Conservation (phyloP, 1,140 invertebrate species). For the Conus ventricosus region DNA sequence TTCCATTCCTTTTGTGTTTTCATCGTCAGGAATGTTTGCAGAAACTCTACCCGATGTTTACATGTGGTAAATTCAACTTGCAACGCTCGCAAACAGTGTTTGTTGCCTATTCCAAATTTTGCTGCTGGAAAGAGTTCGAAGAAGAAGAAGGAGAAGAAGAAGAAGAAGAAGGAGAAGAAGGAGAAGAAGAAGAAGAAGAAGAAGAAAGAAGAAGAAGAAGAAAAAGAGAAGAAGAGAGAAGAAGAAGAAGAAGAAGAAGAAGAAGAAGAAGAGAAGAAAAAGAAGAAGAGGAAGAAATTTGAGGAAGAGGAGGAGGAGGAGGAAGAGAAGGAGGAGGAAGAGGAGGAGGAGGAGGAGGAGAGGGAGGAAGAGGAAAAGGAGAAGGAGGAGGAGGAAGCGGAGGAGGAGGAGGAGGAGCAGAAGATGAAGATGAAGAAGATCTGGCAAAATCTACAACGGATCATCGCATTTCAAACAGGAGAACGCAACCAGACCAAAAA, state of each 20-base stretch:
- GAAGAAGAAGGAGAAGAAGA: background rate
- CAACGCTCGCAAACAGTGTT: no score
- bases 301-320: slow-evolving; percentile 42
- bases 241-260: slow-evolving; percentile 42
- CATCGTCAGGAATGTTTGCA: no score
- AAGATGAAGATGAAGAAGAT: background rate
- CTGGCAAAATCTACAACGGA: no score
- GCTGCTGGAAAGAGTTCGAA: no score
- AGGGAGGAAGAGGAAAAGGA: slow-evolving; percentile 15
- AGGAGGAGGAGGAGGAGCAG: slow-evolving; percentile 35
- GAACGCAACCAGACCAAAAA: no score
- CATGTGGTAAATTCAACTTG: no score
- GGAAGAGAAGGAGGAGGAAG: slow-evolving; percentile 28
- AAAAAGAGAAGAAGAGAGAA: no score
- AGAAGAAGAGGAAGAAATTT: slow-evolving; percentile 28
- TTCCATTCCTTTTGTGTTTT: no score
- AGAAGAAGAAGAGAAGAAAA: background rate
- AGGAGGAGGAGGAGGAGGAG: slow-evolving; percentile 40
- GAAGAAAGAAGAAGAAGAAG: slow-evolving; percentile 37
- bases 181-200: slow-evolving; percentile 12
- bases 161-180: background rate
- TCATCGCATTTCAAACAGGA: background rate
- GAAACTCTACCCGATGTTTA: no score
- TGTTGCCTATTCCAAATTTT: no score
- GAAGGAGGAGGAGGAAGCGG: slow-evolving; percentile 6